These are phyloP conservation scores for Tigriopus japonicus DNA, from an alignment of 1,140 invertebrate genomes.

Conservation along the genomic window DNA sequence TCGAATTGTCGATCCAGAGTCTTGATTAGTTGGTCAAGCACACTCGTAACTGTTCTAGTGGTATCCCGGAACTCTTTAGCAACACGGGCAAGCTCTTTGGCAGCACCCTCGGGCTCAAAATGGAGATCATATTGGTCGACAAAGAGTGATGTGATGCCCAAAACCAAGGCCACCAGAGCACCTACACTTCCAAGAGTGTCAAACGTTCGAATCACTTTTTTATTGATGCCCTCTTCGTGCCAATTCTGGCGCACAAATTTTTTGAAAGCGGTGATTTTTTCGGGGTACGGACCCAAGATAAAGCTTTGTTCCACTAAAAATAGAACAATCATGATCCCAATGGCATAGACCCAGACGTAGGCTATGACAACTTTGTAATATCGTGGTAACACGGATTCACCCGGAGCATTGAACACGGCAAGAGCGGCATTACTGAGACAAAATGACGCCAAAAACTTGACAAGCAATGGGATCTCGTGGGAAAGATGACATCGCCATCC, in stretches of 20 bases:
- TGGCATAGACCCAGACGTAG: too few species aligned
- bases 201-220: constrained; percentile 5
- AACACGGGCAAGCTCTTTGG: constrained; percentile 1
- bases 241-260: constrained; percentile 3
- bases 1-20: constrained; percentile 8
- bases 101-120: constrained; percentile 2
- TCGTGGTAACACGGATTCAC: too few species aligned
- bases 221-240: constrained; percentile 1
- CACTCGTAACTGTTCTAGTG: neutral
- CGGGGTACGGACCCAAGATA: too few species aligned
- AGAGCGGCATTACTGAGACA: too few species aligned
- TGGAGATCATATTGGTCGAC: constrained; percentile 12
- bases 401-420: too few species aligned
- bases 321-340: too few species aligned
- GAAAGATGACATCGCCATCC: too few species aligned
- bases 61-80: neutral
- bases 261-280: too few species aligned
- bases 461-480: too few species aligned
- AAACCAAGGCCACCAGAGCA: constrained; percentile 1
- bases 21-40: neutral
- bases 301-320: too few species aligned
- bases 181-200: neutral
- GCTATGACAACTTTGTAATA: too few species aligned
- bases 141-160: constrained; percentile 12
- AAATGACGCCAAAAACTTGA: too few species aligned